Percentiles rank a stretch among this genome's conserved stretches.
These are phyloP conservation scores for Anomalospiza imberbis DNA, from an alignment of 2,797 vertebrate species.

Conservation along the genomic window DNA sequence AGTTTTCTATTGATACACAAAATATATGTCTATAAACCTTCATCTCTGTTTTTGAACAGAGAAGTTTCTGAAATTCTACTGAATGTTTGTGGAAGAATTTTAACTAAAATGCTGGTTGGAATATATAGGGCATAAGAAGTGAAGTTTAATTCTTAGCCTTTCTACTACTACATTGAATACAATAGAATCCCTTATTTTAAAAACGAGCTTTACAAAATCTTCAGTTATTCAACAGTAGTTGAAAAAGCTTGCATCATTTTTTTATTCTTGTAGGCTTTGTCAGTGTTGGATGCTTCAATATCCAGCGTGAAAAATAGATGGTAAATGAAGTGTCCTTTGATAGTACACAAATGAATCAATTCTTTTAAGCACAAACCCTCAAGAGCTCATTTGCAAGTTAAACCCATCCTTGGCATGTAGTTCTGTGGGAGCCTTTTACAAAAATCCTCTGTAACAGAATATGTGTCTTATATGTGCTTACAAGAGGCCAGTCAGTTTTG, in stretches of 20 bases:
- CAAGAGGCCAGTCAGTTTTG: neutral
- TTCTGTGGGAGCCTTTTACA: neutral
- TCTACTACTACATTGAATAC: neutral
- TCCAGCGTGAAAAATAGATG: neutral
- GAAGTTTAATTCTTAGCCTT: neutral
- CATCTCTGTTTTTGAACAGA: neutral
- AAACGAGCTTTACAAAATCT: neutral
- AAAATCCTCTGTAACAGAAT: neutral
- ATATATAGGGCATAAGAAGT: neutral
- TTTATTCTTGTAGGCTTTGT: neutral
- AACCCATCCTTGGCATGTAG: neutral
- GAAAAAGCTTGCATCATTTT: neutral
- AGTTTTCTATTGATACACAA: neutral
- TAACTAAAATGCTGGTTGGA: neutral
- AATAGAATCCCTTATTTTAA: neutral
- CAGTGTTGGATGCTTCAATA: neutral
- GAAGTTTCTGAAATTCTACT: neutral
- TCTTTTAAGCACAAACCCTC: neutral
- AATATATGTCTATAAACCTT: neutral
- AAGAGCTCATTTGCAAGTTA: neutral
- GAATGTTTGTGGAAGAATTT: neutral
- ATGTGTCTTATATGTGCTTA: neutral
- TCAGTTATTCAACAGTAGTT: neutral
- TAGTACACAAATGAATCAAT: neutral
- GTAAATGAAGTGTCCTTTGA: neutral